These are phyloP conservation scores for Numida meleagris DNA, from an alignment of 2,113 vertebrate species.

Conservation along the genomic window DNA sequence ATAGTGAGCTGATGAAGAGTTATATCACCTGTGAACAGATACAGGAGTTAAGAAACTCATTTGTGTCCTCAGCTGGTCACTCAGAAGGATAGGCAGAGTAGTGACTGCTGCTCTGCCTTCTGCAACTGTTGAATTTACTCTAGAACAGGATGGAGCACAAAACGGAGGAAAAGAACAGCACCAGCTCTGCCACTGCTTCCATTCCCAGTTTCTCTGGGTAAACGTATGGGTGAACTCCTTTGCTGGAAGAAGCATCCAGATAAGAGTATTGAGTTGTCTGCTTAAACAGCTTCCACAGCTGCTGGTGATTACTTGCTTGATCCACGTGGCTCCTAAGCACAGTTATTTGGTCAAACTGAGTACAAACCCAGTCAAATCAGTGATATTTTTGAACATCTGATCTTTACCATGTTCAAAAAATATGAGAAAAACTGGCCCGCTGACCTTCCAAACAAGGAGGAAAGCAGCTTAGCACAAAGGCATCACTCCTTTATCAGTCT, in stretches of 20 bases:
- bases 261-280: background rate
- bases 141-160: background rate
- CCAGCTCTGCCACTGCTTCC: background rate
- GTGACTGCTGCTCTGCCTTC: background rate
- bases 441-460: constrained; percentile 24
- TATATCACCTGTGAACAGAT: background rate
- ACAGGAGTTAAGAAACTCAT: background rate
- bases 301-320: background rate
- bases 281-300: background rate
- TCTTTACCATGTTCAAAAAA: background rate
- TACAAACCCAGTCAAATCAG: background rate
- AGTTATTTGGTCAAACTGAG: background rate
- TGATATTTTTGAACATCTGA: background rate
- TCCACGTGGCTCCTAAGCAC: background rate
- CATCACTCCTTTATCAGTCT: background rate
- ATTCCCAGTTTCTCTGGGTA: background rate
- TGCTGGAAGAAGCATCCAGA: background rate
- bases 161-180: background rate
- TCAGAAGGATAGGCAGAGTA: background rate
- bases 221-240: background rate
- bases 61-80: background rate
- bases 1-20: background rate
- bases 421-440: background rate
- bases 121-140: background rate
- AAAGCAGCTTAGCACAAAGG: constrained; percentile 29